Percentiles rank a stretch among this genome's conserved stretches.
Evolutionary conservation across 2,113 vertebrate genomes (phyloP).

Genomic region (Falco punctatus): DNA sequence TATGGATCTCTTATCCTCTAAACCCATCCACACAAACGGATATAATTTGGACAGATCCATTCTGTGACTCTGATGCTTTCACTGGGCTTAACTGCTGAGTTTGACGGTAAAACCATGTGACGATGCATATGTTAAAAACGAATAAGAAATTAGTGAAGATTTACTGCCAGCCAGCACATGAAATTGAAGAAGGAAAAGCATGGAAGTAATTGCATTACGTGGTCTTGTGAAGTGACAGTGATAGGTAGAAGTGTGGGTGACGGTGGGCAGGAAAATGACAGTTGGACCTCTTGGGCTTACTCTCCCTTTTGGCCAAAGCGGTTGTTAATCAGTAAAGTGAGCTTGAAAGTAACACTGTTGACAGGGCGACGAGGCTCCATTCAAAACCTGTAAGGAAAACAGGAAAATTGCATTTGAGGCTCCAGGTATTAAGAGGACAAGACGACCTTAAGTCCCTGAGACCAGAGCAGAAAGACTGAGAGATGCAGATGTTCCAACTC

Average conservation of each 20-base stretch:
- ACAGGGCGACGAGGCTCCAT: background rate
- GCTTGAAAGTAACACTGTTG: background rate
- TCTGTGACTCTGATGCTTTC: background rate
- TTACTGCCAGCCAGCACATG: background rate
- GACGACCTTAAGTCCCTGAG: background rate
- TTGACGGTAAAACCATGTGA: background rate
- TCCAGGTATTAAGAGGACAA: background rate
- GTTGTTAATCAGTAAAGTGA: background rate
- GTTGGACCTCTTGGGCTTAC: background rate
- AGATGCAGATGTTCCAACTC: background rate
- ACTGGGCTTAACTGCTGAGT: background rate
- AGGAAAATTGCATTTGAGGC: background rate
- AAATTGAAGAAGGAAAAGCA: background rate
- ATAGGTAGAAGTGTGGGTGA: rapidly evolving
- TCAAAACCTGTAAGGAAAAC: background rate
- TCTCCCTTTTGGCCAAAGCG: background rate
- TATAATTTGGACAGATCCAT: background rate
- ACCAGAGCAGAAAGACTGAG: background rate
- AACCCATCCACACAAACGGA: background rate
- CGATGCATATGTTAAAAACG: background rate
- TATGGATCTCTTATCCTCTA: background rate
- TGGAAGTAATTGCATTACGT: background rate
- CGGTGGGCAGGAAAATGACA: background rate
- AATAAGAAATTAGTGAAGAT: background rate
- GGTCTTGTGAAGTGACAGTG: background rate